phyloP scores from a whole-genome alignment of 2,113 vertebrate species.

The Ceyx margarethae region DNA sequence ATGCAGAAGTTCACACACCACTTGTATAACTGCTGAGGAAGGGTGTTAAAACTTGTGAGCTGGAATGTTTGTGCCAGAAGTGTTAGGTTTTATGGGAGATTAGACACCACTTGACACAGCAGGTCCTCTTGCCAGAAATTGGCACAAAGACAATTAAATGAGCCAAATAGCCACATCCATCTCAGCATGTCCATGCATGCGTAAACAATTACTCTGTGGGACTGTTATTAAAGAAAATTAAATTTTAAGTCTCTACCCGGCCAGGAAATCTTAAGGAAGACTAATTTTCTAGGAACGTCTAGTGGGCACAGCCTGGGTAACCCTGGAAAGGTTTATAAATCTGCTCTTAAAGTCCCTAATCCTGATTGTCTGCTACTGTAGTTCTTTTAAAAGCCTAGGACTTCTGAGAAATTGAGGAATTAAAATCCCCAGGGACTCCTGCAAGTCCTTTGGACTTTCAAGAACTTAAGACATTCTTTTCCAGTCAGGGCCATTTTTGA shows the following conservation, averaged over 20 bases:
- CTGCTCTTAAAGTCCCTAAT: slow-evolving; percentile 13
- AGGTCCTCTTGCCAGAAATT: slow-evolving; percentile 54
- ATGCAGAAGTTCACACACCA: accelerated
- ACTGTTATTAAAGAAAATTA: slow-evolving; percentile 60
- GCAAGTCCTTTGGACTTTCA: background rate
- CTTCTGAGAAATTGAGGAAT: slow-evolving; percentile 35
- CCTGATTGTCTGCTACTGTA: slow-evolving; percentile 43
- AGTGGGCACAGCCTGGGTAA: background rate
- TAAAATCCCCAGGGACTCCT: background rate
- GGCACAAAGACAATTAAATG: slow-evolving; percentile 29
- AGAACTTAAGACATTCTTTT: background rate
- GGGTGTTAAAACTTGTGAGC: slow-evolving; percentile 13
- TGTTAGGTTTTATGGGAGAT: slow-evolving; percentile 54
- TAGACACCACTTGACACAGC: slow-evolving; percentile 46
- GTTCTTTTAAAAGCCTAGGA: background rate
- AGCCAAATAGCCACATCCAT: slow-evolving; percentile 64
- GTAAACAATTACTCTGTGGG: slow-evolving; percentile 54
- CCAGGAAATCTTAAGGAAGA: slow-evolving; percentile 46
- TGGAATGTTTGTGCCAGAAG: slow-evolving; percentile 26
- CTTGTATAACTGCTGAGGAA: background rate
- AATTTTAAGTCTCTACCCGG: slow-evolving; percentile 16
- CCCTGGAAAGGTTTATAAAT: slow-evolving; percentile 33
- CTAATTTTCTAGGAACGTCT: slow-evolving; percentile 57
- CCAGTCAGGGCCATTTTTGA: background rate
- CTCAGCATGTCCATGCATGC: slow-evolving; percentile 51